Evolutionary conservation across 2,797 vertebrate genomes (phyloP), one percentile per base, ranked within the genome.

Genomic region (Leucoraja ocellata): DNA sequence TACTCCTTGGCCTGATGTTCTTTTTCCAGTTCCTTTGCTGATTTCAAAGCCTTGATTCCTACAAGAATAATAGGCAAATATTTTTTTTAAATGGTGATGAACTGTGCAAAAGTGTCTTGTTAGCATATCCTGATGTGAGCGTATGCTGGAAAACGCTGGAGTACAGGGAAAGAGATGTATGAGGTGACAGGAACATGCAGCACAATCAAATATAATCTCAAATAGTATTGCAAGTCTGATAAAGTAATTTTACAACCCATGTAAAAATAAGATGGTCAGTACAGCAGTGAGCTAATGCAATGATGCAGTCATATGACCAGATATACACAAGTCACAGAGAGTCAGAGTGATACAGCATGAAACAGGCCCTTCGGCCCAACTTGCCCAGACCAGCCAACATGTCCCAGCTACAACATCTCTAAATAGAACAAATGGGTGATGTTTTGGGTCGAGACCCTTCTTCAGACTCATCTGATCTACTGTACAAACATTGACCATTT

Each of bases 11-110:
- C 68, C 71, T 74, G 71, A 92, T 28, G 28, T 76, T 54, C 90
- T 76, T 76, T 92, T 74, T 92, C 90, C 90, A 73, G 71, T 92
- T 92, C 90, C 90, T 92, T 92, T 92, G 71, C 65, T 76, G 68
- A 92, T 92, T 92, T 76, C 71, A 76, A 92, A 92, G 25, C 23
- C 32, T 92, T 76, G 39, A 92, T 92, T 92, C 73, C 90, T 76
- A 23, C n/a, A 88, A 88, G 84, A 68, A 88, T 88, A 88, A 88
- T 88, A 88, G n/a, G n/a, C 84, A 88, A 68, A 86, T 88, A 36
- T 86, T 65, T 63, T 54, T 88, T 88, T 88, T 83, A 61, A 88
- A 68, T 63, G n/a, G 61, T 88, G 63, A 65, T 88, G 84, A 88
- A 88, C 61, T 88, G 13, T 32, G 7, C 65, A 68, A 88, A 68